Percentiles rank a stretch among this genome's conserved stretches.
Evolutionary conservation across 2,888 invertebrate species (phyloP).

Genomic region (Lasioglossum villosulum): DNA sequence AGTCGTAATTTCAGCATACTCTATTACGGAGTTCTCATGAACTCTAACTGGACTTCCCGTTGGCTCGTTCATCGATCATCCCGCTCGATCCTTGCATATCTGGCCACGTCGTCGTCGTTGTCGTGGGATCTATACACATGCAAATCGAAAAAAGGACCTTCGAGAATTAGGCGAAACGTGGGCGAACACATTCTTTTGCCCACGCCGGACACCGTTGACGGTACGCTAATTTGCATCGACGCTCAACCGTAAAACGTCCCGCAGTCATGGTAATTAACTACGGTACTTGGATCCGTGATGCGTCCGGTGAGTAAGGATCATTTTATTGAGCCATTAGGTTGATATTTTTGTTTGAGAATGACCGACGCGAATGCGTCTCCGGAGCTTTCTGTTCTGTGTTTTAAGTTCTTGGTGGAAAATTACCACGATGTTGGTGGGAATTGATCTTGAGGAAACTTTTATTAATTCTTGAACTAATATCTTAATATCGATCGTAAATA

Average conservation of each 20-base stretch:
- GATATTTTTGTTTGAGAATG: background rate
- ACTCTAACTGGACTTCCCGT: constrained; percentile 75
- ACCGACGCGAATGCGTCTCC: background rate
- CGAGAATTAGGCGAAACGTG: constrained; percentile 29
- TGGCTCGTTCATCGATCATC: constrained; percentile 28
- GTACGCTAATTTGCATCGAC: background rate
- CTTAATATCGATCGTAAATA: too few species aligned
- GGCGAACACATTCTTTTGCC: constrained; percentile 6
- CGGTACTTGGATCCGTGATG: background rate
- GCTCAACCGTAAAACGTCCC: background rate
- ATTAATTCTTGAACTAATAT: too few species aligned
- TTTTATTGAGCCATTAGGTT: background rate
- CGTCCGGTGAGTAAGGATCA: background rate
- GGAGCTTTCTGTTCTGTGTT: background rate
- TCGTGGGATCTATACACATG: background rate
- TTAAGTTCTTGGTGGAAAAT: background rate
- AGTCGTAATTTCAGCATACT: constrained; percentile 76
- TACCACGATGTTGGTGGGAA: too few species aligned
- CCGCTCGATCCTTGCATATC: constrained; percentile 15
- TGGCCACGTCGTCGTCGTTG: background rate
- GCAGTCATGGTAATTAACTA: background rate
- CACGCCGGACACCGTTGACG: background rate
- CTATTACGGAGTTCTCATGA: constrained; percentile 69
- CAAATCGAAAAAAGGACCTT: background rate
- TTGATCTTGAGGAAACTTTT: too few species aligned